Evolutionary conservation across 2,113 vertebrate genomes (phyloP).

Genomic region (Neomonachus schauinslandi): DNA sequence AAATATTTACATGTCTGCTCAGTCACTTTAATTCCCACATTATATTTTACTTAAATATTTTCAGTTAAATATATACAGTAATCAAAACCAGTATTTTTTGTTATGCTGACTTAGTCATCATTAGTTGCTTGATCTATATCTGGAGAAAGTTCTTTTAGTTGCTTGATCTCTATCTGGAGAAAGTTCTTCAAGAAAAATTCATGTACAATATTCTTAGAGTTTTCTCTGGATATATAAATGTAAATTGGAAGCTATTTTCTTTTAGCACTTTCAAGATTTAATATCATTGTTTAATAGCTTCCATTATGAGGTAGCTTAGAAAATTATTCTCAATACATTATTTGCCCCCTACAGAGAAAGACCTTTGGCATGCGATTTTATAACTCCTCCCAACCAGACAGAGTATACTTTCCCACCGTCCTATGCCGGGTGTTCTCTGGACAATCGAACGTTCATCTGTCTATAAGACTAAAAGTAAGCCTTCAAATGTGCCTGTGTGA

Average conservation of each 20-base stretch:
- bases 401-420: background rate
- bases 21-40: background rate
- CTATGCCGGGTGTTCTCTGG: background rate
- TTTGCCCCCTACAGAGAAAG: background rate
- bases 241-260: background rate
- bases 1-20: background rate
- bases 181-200: background rate
- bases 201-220: background rate
- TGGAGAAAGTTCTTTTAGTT: background rate
- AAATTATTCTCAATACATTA: background rate
- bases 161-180: background rate
- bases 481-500: background rate
- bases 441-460: background rate
- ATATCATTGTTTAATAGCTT: background rate
- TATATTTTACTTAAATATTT: background rate
- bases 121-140: background rate
- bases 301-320: background rate
- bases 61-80: background rate
- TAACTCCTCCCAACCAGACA: background rate
- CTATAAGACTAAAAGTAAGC: background rate
- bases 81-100: background rate
- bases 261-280: background rate
- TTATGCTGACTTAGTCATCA: background rate
- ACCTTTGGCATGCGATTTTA: background rate
- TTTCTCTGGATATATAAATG: background rate